Conservation (phyloP, 2,113 vertebrate genomes). For the Rissa tridactyla region DNA sequence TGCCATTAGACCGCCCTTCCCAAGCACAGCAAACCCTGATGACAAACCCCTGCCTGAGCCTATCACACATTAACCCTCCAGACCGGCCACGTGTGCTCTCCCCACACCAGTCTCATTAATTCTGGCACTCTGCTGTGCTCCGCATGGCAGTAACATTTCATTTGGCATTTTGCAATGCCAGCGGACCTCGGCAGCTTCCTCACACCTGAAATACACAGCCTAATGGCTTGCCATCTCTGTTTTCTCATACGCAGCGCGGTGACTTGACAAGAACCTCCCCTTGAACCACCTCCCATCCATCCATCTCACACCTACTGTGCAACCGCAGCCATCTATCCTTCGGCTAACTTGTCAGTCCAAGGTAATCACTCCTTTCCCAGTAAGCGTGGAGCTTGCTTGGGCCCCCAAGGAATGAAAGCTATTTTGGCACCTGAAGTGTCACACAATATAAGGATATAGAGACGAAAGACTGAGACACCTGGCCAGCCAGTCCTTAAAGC, state of each 20-base stretch:
- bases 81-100: background rate
- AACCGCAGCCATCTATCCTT: background rate
- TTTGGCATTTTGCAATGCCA: conserved; percentile 4
- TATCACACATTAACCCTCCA: background rate
- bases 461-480: conserved; percentile 1
- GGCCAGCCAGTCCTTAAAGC: background rate
- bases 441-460: background rate
- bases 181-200: background rate
- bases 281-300: background rate
- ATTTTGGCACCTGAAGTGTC: conserved; percentile 12
- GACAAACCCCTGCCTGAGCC: background rate
- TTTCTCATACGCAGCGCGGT: background rate
- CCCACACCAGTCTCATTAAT: background rate
- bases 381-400: background rate
- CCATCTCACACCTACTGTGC: background rate
- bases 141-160: background rate
- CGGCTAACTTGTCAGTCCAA: background rate
- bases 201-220: background rate
- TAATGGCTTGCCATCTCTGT: background rate
- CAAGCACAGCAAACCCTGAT: background rate
- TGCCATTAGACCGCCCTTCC: background rate
- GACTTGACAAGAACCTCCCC: conserved; percentile 4
- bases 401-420: conserved; percentile 1
- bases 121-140: background rate
- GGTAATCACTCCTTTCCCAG: conserved; percentile 7